Conservation (phyloP, 2,888 invertebrate genomes). For the Magallana nippona region DNA sequence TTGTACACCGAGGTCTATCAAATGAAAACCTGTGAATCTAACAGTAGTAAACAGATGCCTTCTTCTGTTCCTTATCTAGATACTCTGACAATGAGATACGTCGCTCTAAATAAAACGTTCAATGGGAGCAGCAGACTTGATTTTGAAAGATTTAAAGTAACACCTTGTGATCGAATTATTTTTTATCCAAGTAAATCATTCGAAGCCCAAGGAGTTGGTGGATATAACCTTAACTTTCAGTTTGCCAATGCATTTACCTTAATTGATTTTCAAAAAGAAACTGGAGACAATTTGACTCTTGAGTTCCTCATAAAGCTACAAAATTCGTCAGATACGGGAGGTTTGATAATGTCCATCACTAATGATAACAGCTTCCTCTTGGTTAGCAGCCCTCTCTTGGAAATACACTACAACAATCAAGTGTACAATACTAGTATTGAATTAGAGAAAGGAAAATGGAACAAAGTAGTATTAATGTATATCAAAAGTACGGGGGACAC, state of each 20-base stretch:
- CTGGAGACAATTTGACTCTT: slow-evolving; percentile 54
- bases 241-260: slow-evolving; percentile 55
- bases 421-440: slow-evolving; percentile 52
- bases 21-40: slow-evolving; percentile 54
- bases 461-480: slow-evolving; percentile 65
- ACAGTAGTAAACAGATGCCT: slow-evolving; percentile 43
- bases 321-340: slow-evolving; percentile 46
- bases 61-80: slow-evolving; percentile 42
- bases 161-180: slow-evolving; percentile 59
- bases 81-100: slow-evolving; percentile 45
- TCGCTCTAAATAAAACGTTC: slow-evolving; percentile 48
- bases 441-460: slow-evolving; percentile 62
- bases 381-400: slow-evolving; percentile 50
- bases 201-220: slow-evolving; percentile 57
- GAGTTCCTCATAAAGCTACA: slow-evolving; percentile 61
- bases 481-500: slow-evolving; percentile 54
- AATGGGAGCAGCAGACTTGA: slow-evolving; percentile 48
- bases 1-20: slow-evolving; percentile 42
- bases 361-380: slow-evolving; percentile 55
- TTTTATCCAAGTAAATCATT: slow-evolving; percentile 55
- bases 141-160: slow-evolving; percentile 51
- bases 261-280: slow-evolving; percentile 45
- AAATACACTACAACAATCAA: slow-evolving; percentile 52
- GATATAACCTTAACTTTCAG: slow-evolving; percentile 61
- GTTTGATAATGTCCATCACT: slow-evolving; percentile 61